Percentiles rank a stretch among this genome's conserved stretches.
These are phyloP conservation scores for Chymomyza costata DNA, from an alignment of 1,140 invertebrate species.

Conservation along the genomic window DNA sequence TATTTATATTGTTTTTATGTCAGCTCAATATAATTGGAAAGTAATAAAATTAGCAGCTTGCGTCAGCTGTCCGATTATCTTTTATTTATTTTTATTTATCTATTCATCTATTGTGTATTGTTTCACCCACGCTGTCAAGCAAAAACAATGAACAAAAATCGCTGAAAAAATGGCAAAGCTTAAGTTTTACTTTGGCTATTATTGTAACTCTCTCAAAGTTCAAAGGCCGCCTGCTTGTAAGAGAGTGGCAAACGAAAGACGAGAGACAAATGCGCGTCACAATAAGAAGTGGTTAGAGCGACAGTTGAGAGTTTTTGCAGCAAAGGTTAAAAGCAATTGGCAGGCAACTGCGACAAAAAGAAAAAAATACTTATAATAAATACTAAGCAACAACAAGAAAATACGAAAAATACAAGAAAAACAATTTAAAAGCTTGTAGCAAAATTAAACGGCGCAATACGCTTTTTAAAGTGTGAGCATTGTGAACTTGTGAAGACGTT, in stretches of 20 bases:
- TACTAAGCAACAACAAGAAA: too few species aligned
- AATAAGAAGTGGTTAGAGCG: constrained; percentile 59
- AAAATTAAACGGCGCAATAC: constrained; percentile 64
- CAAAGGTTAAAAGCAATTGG: constrained; percentile 35
- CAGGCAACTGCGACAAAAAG: constrained; percentile 47
- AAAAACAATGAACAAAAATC: background rate
- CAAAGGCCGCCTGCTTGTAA: constrained; percentile 12
- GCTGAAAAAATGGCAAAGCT: background rate
- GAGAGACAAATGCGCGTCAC: constrained; percentile 33
- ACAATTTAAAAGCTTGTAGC: constrained; percentile 59
- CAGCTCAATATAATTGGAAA: constrained; percentile 1
- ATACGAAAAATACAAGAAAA: constrained; percentile 49
- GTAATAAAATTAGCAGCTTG: constrained; percentile 4
- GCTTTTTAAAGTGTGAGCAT: constrained; percentile 33
- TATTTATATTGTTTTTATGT: too few species aligned
- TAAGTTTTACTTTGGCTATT: constrained; percentile 15
- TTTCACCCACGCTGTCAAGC: background rate
- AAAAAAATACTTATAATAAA: too few species aligned
- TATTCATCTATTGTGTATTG: background rate
- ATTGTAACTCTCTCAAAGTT: background rate
- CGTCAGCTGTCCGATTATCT: background rate
- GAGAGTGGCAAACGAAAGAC: constrained; percentile 21
- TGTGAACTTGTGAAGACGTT: too few species aligned
- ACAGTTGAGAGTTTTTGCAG: constrained; percentile 41
- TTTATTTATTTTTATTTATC: background rate